Evolutionary conservation across 1,140 invertebrate genomes (phyloP).

Genomic region (Steinernema khuongi): DNA sequence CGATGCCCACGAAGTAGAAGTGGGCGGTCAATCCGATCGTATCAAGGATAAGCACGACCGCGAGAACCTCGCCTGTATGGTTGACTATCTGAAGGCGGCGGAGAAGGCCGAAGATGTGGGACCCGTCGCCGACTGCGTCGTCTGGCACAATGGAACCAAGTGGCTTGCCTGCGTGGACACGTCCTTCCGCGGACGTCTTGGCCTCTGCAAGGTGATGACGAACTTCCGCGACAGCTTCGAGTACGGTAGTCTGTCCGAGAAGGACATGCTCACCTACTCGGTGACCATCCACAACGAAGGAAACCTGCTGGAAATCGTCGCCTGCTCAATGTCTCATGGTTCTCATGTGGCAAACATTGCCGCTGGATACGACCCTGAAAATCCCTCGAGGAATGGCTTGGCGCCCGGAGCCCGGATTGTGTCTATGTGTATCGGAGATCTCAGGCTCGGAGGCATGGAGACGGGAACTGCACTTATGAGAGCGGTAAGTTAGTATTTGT

Average conservation of each 20-base stretch:
- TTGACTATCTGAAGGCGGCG: constrained; percentile 73
- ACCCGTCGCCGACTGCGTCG: constrained; percentile 83
- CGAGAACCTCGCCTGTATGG: constrained; percentile 78
- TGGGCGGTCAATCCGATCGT: constrained; percentile 29
- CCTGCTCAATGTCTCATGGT: constrained; percentile 87
- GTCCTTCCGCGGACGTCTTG: constrained; percentile 74
- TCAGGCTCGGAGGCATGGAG: constrained; percentile 83
- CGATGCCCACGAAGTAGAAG: constrained; percentile 63
- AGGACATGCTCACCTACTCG: constrained; percentile 77
- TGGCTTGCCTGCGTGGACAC: constrained; percentile 84
- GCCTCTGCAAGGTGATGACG: constrained; percentile 71
- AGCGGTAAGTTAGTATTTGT: constrained; percentile 83
- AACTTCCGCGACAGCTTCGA: constrained; percentile 77
- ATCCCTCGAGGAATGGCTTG: constrained; percentile 82
- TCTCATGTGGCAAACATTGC: constrained; percentile 95
- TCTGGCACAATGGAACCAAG: constrained; percentile 77
- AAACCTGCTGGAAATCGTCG: constrained; percentile 83
- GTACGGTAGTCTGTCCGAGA: constrained; percentile 70
- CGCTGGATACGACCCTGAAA: constrained; percentile 80
- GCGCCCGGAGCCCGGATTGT: constrained; percentile 93
- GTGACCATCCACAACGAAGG: constrained; percentile 89
- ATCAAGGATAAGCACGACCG: constrained; percentile 73
- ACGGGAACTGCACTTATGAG: constrained; percentile 82
- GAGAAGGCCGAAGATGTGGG: constrained; percentile 83
- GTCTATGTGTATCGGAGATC: constrained; percentile 83